A percentile compares a stretch with the other conserved stretches of the same genome.
These are phyloP conservation scores for Drosophila acutilabella DNA, from an alignment of 2,888 invertebrate genomes.

Conservation along the genomic window DNA sequence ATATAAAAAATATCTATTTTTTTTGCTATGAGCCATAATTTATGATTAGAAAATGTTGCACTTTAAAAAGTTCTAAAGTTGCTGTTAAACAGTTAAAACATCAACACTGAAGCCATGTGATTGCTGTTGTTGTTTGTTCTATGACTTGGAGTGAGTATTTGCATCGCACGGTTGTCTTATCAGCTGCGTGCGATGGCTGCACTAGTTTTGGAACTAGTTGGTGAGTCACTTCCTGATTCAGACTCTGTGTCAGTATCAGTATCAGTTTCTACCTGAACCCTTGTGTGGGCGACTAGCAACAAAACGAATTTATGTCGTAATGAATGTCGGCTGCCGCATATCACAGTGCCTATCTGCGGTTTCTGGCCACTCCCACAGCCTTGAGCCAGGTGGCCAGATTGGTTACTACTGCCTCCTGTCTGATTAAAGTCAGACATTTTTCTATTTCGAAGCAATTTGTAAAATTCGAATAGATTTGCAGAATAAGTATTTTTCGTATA, in stretches of 20 bases:
- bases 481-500: constrained; percentile 34
- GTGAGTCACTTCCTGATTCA: background rate
- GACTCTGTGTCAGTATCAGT: constrained; percentile 1
- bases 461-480: constrained; percentile 53
- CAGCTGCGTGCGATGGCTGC: constrained; percentile 25
- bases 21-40: too few relatives aligned
- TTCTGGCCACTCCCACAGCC: constrained; percentile 48
- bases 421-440: constrained; percentile 41
- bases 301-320: constrained; percentile 76
- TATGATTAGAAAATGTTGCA: too few relatives aligned
- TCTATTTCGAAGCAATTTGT: constrained; percentile 20
- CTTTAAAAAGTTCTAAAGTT: too few relatives aligned
- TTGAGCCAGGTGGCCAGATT: background rate
- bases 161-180: constrained; percentile 32
- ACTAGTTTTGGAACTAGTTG: constrained; percentile 24
- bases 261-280: constrained; percentile 6
- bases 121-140: background rate
- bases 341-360: constrained; percentile 65
- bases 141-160: constrained; percentile 15
- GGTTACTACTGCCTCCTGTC: constrained; percentile 16
- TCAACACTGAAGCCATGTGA: background rate
- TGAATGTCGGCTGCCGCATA: constrained; percentile 75
- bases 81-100: too few relatives aligned
- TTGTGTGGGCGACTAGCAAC: constrained; percentile 36
- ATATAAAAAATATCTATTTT: too few relatives aligned